phyloP scores from a whole-genome alignment of 1,140 invertebrate genomes.

The Brachionus asplanchnoidis region DNA sequence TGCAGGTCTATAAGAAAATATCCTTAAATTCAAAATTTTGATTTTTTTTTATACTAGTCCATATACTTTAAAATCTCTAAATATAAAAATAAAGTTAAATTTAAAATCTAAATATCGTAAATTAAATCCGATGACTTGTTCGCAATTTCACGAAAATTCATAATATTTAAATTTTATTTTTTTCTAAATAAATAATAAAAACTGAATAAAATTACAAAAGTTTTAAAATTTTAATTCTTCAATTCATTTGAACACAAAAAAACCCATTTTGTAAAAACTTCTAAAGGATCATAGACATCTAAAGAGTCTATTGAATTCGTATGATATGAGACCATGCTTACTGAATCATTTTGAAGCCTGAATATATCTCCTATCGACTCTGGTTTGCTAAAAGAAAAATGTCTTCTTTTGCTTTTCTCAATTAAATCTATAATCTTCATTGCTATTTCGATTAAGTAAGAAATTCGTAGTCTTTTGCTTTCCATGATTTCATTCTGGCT shows the following conservation, averaged over 20 bases:
- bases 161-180: background rate
- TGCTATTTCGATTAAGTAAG: background rate
- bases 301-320: background rate
- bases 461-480: background rate
- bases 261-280: slow-evolving; percentile 5
- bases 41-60: too few relatives aligned
- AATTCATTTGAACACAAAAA: slow-evolving; percentile 21
- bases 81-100: too few relatives aligned
- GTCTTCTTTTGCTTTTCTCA: background rate
- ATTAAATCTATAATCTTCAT: slow-evolving; percentile 14
- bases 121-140: too few relatives aligned
- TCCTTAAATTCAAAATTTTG: too few relatives aligned
- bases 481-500: background rate
- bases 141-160: too few relatives aligned
- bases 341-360: background rate
- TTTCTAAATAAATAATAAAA: background rate
- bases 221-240: background rate
- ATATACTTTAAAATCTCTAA: too few relatives aligned
- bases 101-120: too few relatives aligned
- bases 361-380: background rate
- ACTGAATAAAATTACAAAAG: background rate
- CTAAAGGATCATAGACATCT: background rate
- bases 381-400: background rate
- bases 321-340: background rate
- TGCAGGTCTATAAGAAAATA: too few relatives aligned